These are phyloP conservation scores for Acomys russatus DNA, from an alignment of 2,797 vertebrate genomes.

Conservation along the genomic window DNA sequence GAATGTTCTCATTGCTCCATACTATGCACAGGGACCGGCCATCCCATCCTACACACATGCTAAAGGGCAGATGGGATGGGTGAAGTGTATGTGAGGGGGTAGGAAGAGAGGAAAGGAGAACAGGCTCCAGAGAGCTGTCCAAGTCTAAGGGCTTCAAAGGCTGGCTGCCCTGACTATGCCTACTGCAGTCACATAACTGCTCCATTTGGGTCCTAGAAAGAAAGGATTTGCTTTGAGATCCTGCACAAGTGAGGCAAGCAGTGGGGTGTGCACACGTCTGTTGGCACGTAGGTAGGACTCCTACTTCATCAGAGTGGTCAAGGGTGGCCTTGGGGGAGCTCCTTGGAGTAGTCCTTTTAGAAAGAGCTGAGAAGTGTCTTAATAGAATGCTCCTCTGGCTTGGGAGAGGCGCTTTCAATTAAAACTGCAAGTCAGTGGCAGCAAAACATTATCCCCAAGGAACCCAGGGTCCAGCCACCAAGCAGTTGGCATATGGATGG, in stretches of 20 bases:
- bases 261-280: fast-evolving
- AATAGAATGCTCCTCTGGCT: not conserved
- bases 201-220: not conserved
- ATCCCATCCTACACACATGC: not conserved
- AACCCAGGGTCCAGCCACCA: not conserved
- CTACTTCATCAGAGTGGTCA: not conserved
- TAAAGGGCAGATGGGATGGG: not conserved
- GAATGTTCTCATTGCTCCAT: not conserved
- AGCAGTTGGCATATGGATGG: not conserved
- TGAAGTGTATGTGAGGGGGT: not conserved
- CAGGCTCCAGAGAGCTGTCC: not conserved
- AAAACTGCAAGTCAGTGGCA: not conserved
- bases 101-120: not conserved
- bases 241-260: not conserved
- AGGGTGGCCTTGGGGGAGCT: not conserved
- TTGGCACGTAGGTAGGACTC: not conserved
- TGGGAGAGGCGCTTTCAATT: not conserved
- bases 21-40: not conserved
- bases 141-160: not conserved
- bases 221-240: slow-evolving; percentile 4
- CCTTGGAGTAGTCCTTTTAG: not conserved
- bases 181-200: not conserved
- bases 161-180: not conserved
- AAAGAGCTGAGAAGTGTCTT: not conserved
- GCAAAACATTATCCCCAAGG: not conserved